Evolutionary conservation across 35 echinoderm and acorn worm genomes (phyloP), one percentile per base, ranked within the genome.

Genomic region (Anneissia japonica): DNA sequence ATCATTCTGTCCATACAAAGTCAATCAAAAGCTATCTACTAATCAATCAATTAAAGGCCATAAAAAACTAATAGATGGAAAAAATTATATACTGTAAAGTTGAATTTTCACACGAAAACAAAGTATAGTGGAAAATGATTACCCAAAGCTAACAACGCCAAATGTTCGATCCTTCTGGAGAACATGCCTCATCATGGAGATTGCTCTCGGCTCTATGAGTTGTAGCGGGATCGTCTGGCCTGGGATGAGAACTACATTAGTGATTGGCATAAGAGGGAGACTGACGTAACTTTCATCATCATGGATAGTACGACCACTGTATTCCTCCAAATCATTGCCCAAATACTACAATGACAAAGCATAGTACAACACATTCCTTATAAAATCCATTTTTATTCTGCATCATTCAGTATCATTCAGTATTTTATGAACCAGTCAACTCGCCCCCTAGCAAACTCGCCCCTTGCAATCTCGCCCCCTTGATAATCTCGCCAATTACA

Each of bases 91-190:
- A n/a, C n/a, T n/a, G n/a, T n/a, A n/a, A n/a, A n/a, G n/a, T n/a
- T n/a, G n/a, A n/a, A n/a, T n/a, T n/a, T n/a, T n/a, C n/a, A n/a
- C n/a, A n/a, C n/a, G n/a, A n/a, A n/a, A n/a, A n/a, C n/a, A n/a
- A n/a, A n/a, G n/a, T n/a, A n/a, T n/a, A n/a, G n/a, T n/a, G n/a
- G n/a, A n/a, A 6, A 11, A 64, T 64, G 26, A 9, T 64, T 64
- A 64, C 51, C 51, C 51, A 64, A 64, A 9, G 21, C 51, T 81
- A 23, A 98, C 75, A 83, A 98, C 88, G 28, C 95, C 95, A 94
- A 98, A 98, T 78, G 95, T 98, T n/a, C 95, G 83, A 80, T 98
- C 89, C 43, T 89, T 98, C 85, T 87, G 85, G 36, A 98, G 75
- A 36, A 93, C 85, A 35, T 90, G 88, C 89, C 87, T 91, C 82